These are phyloP conservation scores for Arctocebus calabarensis DNA, from an alignment of 2,797 vertebrate genomes.

Conservation along the genomic window DNA sequence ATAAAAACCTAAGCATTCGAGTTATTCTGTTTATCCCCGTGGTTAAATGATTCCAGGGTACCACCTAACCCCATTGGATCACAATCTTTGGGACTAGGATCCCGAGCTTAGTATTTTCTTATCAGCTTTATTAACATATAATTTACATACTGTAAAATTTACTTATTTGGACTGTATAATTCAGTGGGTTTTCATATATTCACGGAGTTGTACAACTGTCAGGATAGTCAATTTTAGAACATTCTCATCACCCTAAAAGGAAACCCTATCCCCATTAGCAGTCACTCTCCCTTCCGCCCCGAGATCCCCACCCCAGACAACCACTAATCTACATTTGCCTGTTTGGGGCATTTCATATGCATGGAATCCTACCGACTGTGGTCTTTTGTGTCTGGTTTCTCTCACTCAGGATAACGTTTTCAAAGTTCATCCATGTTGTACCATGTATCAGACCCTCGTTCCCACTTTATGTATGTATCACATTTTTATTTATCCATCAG, in stretches of 20 bases:
- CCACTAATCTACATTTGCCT: neutral
- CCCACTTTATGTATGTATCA: neutral
- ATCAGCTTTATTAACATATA: neutral
- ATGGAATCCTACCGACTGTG: neutral
- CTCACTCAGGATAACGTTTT: neutral
- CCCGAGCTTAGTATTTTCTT: neutral
- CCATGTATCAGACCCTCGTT: neutral
- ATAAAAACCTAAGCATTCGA: neutral
- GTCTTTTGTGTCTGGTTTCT: neutral
- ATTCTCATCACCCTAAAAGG: neutral
- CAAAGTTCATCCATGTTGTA: neutral
- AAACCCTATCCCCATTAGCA: neutral
- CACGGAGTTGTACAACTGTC: neutral
- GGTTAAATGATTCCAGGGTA: neutral
- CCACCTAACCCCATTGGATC: neutral
- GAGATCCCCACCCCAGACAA: neutral
- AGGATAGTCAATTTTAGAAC: neutral
- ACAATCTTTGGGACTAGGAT: neutral
- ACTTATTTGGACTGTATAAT: neutral
- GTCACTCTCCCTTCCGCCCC: neutral
- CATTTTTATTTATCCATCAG: neutral
- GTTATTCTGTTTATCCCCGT: neutral
- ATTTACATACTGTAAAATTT: neutral
- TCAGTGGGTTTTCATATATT: neutral
- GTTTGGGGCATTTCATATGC: neutral